A percentile compares a stretch with the other conserved stretches of the same genome.
Conservation (phyloP, 2,888 invertebrate species). For the Eremobia ochroleuca region DNA sequence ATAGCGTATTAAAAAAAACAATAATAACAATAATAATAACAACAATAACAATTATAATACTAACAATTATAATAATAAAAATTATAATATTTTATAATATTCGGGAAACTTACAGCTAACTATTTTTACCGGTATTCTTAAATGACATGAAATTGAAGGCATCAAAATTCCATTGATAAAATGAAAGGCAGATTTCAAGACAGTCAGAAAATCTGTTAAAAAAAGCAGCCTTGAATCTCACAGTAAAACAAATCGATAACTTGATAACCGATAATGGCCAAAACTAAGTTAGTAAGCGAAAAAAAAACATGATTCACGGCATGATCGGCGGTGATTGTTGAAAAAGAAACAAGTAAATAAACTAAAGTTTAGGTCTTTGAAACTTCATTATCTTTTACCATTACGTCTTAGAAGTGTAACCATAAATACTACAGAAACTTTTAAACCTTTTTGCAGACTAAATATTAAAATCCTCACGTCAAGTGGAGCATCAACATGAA, state of each 20-base stretch:
- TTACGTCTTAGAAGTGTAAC: background rate
- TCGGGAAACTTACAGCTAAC: background rate
- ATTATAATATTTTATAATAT: too few species aligned
- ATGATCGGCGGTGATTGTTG: background rate
- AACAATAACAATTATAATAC: too few species aligned
- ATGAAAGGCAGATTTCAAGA: background rate
- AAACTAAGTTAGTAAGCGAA: background rate
- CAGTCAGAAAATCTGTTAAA: background rate
- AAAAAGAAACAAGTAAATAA: background rate
- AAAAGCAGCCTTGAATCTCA: too few species aligned
- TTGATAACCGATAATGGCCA: background rate
- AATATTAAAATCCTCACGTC: constrained; percentile 21
- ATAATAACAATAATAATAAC: too few species aligned
- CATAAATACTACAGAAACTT: background rate
- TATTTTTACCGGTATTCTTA: too few species aligned
- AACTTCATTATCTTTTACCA: background rate
- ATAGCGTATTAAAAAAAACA: too few species aligned
- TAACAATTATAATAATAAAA: too few species aligned
- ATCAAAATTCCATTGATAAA: background rate
- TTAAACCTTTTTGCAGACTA: constrained; percentile 1
- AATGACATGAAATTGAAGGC: background rate
- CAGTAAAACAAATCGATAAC: background rate
- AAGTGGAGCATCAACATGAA: constrained; percentile 38
- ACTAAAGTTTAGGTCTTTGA: too few species aligned
- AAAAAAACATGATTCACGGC: background rate